phyloP scores from a whole-genome alignment of 2,113 vertebrate genomes.

The Gnathonemus echidnorhynchus region DNA sequence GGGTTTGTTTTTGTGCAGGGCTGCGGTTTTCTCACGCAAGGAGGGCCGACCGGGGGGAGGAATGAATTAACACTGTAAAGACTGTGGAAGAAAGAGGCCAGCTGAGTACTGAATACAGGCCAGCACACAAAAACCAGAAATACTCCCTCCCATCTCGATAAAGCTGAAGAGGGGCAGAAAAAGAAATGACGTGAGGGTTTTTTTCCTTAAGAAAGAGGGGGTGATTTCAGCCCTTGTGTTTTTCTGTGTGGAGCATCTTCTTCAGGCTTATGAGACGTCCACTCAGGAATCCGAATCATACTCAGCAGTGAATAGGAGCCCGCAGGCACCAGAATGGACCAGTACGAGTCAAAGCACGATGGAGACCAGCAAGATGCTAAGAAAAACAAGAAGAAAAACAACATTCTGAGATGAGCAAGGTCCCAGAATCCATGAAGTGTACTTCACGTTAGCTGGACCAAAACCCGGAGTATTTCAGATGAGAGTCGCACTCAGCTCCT shows the following conservation, averaged over 20 bases:
- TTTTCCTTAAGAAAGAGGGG: constrained; percentile 12
- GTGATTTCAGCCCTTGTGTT: constrained; percentile 37
- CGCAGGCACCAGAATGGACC: not conserved
- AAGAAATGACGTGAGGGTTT: constrained; percentile 20
- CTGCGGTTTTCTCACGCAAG: constrained; percentile 60
- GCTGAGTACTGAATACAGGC: constrained; percentile 34
- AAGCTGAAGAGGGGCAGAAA: constrained; percentile 35
- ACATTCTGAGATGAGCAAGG: not conserved
- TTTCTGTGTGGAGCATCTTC: constrained; percentile 22
- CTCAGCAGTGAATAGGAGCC: not conserved
- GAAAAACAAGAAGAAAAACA: not conserved
- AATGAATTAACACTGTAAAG: constrained; percentile 55
- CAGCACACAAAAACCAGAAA: constrained; percentile 30
- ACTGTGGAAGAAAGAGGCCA: constrained; percentile 26
- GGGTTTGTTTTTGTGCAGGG: constrained; percentile 61
- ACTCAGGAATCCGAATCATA: not conserved
- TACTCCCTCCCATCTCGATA: constrained; percentile 28
- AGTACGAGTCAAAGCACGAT: not conserved
- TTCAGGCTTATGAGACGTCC: constrained; percentile 18
- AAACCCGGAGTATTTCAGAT: not conserved
- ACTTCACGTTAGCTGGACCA: not conserved
- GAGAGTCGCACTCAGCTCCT: not conserved
- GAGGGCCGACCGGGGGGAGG: constrained; percentile 63
- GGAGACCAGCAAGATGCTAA: not conserved
- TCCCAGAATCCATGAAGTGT: not conserved